phyloP scores from a whole-genome alignment of 2,888 invertebrate genomes.

The Cataglyphis altisquamis region DNA sequence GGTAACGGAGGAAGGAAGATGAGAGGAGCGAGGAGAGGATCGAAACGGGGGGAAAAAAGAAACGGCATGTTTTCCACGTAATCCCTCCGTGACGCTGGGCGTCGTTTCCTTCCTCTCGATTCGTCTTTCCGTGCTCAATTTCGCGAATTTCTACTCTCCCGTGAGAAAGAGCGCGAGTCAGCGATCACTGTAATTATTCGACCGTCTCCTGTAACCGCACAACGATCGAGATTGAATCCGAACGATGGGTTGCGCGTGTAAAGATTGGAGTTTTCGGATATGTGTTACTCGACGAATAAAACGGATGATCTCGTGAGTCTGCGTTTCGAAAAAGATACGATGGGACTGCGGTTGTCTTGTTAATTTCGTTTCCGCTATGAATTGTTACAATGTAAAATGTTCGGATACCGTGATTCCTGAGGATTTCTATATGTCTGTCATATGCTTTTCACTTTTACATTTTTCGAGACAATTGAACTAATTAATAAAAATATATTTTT shows the following conservation, averaged over 20 bases:
- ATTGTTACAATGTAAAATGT: constrained; percentile 3
- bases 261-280: constrained; percentile 47
- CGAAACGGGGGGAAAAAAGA: not conserved
- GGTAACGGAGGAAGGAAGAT: not conserved
- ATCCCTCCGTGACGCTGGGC: not conserved
- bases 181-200: constrained; percentile 55
- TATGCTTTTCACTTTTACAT: not conserved
- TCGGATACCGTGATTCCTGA: constrained; percentile 3
- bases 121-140: constrained; percentile 29
- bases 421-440: not conserved
- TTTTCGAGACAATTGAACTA: not conserved
- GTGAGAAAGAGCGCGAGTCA: constrained; percentile 51
- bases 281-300: constrained; percentile 15
- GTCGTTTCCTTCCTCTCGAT: constrained; percentile 42
- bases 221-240: constrained; percentile 47
- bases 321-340: not conserved
- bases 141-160: constrained; percentile 28
- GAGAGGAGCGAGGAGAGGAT: not conserved
- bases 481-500: not conserved
- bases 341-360: not conserved
- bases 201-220: constrained; percentile 52
- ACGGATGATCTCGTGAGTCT: not conserved
- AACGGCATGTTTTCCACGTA: constrained; percentile 21
- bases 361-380: not conserved
- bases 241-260: constrained; percentile 41